A percentile compares a stretch with the other conserved stretches of the same genome.
These are phyloP conservation scores for Oscheius sp. DNA, from an alignment of 2,888 invertebrate genomes.

Conservation along the genomic window DNA sequence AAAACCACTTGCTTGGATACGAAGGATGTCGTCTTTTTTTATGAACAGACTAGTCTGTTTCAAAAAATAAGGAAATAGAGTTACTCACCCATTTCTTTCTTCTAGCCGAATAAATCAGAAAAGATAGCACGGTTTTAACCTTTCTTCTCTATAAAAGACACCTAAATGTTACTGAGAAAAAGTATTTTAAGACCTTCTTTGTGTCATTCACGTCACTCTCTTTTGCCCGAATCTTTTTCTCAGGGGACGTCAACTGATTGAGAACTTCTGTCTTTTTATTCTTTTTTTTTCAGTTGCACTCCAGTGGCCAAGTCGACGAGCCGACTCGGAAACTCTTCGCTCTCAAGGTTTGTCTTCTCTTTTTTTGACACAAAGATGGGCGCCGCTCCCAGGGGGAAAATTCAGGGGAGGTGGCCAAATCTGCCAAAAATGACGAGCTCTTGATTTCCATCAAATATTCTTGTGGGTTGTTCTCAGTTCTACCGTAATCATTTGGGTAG, in stretches of 20 bases:
- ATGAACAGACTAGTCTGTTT: too few species aligned
- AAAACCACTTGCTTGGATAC: too few species aligned
- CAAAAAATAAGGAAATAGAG: too few species aligned
- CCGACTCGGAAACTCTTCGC: conserved; percentile 80
- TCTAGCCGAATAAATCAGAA: too few species aligned
- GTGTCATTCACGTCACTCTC: neutral
- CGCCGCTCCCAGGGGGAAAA: neutral
- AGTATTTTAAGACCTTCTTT: too few species aligned
- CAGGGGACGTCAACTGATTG: neutral
- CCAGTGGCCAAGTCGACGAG: conserved; percentile 71
- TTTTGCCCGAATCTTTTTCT: neutral
- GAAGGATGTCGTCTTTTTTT: too few species aligned
- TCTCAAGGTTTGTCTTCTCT: conserved; percentile 70
- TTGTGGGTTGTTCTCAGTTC: neutral
- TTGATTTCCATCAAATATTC: too few species aligned
- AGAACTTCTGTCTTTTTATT: conserved; percentile 2
- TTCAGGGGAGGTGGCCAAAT: neutral
- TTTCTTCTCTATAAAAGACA: too few species aligned
- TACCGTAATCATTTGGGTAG: too few species aligned
- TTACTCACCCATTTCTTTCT: too few species aligned
- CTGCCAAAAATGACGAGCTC: neutral
- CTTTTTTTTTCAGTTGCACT: conserved; percentile 73
- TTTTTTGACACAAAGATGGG: neutral
- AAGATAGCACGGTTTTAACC: too few species aligned
- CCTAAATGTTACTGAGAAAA: too few species aligned